These are phyloP conservation scores for Diadophis punctatus DNA, from an alignment of 2,113 vertebrate species.

Conservation along the genomic window DNA sequence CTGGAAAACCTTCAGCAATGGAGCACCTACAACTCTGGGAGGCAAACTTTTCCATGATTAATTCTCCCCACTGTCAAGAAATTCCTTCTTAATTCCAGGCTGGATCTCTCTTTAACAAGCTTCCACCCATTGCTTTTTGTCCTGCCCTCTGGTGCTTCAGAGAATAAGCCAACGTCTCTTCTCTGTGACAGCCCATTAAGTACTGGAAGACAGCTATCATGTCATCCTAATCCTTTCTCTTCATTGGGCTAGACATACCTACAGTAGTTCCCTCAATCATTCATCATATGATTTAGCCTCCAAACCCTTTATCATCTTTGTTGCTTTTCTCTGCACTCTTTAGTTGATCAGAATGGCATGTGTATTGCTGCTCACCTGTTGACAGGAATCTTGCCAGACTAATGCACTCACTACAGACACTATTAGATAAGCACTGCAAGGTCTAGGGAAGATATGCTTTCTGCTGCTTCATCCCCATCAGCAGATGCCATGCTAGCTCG, in stretches of 20 bases:
- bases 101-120: not conserved
- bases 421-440: not conserved
- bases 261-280: not conserved
- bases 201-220: not conserved
- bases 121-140: not conserved
- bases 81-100: not conserved
- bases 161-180: not conserved
- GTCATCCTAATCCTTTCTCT: not conserved
- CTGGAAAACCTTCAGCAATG: not conserved
- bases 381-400: not conserved
- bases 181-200: not conserved
- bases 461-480: not conserved
- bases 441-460: not conserved
- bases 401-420: not conserved
- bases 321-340: not conserved
- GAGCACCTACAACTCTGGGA: not conserved
- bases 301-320: not conserved
- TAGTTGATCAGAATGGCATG: not conserved
- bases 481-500: not conserved
- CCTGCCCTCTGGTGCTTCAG: not conserved
- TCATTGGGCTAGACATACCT: not conserved
- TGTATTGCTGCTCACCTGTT: not conserved
- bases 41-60: not conserved
- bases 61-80: not conserved
- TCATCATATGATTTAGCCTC: not conserved